Evolutionary conservation across 2,888 invertebrate genomes (phyloP).

Genomic region (Caenorhabditis japonica): DNA sequence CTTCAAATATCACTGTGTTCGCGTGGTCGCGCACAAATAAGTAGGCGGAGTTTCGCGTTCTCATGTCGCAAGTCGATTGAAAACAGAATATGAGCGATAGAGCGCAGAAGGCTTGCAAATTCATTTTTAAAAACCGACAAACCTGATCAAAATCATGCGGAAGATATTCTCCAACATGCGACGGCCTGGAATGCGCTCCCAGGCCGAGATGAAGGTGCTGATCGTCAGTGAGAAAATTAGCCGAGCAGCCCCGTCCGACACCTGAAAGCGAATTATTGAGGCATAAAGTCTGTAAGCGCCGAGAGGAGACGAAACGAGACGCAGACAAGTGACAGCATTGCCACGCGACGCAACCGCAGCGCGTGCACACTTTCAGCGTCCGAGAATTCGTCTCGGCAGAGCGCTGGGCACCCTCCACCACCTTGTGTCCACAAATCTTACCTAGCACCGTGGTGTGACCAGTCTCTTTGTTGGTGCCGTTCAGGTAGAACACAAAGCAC

Average conservation of each 20-base stretch:
- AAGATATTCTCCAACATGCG: conserved; percentile 68
- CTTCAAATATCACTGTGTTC: too few species aligned
- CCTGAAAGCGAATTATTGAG: conserved; percentile 45
- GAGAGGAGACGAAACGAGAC: too few species aligned
- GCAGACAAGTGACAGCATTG: too few species aligned
- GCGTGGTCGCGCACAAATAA: too few species aligned
- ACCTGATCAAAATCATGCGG: conserved; percentile 73
- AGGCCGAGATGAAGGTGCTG: conserved; percentile 70
- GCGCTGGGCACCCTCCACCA: conserved; percentile 19
- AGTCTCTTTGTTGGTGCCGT: conserved; percentile 70
- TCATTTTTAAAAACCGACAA: too few species aligned
- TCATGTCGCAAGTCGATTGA: too few species aligned
- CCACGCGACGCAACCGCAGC: too few species aligned
- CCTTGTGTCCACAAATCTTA: conserved; percentile 36
- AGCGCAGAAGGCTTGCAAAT: too few species aligned
- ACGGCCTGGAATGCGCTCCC: conserved; percentile 65
- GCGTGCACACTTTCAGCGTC: background rate
- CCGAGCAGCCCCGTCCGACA: conserved; percentile 71
- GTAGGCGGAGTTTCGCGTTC: too few species aligned
- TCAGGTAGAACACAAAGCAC: conserved; percentile 70
- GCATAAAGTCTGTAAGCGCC: too few species aligned
- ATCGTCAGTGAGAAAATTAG: conserved; percentile 70
- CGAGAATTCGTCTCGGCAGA: too few species aligned
- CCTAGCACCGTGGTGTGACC: conserved; percentile 65
- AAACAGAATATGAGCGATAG: too few species aligned